phyloP scores from a whole-genome alignment of 2,113 vertebrate species.

The Picathartes gymnocephalus region DNA sequence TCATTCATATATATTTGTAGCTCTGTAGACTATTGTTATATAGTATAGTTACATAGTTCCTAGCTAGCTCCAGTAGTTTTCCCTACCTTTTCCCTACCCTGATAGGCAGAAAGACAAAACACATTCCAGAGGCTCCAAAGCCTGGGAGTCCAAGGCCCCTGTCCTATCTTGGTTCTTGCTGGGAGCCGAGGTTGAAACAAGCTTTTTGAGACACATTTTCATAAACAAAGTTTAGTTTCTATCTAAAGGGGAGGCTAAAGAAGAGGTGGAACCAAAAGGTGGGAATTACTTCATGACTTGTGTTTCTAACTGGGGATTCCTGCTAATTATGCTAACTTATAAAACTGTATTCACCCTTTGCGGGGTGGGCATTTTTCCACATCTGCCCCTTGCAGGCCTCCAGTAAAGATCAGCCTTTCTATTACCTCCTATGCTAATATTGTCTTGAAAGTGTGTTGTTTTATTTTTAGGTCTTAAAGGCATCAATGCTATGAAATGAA shows the following conservation, averaged over 20 bases:
- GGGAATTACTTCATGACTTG: background rate
- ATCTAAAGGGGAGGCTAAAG: background rate
- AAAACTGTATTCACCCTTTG: background rate
- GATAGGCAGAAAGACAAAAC: background rate
- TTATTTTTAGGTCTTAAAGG: background rate
- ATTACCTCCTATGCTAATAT: background rate
- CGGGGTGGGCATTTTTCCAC: background rate
- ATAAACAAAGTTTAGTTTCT: background rate
- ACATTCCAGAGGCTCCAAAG: background rate
- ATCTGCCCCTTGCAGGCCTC: background rate
- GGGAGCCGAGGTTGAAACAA: background rate
- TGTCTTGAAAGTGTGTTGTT: background rate
- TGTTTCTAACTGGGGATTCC: background rate
- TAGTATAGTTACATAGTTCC: background rate
- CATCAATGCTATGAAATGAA: background rate
- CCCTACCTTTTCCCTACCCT: background rate
- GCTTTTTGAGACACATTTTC: background rate
- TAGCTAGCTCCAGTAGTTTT: background rate
- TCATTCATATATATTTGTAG: background rate
- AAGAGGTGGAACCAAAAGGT: background rate
- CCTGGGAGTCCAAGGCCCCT: background rate
- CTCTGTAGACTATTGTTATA: background rate
- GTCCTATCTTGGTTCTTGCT: background rate
- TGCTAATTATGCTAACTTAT: background rate
- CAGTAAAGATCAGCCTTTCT: background rate